Conservation (phyloP, 35 echinoderm and acorn worm genomes). For the Amphiura filiformis region DNA sequence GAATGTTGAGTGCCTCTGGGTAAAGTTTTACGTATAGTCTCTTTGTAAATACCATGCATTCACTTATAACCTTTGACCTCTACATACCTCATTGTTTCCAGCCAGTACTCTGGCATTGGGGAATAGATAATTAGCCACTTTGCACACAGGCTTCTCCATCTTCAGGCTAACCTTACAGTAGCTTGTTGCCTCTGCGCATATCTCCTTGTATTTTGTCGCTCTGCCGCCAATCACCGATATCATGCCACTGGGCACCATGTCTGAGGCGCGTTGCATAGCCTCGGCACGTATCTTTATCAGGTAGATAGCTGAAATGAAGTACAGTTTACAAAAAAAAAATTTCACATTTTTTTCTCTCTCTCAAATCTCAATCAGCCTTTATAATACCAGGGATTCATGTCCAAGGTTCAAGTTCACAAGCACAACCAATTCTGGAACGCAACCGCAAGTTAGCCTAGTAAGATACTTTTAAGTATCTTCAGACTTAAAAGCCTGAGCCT, state of each 20-base stretch:
- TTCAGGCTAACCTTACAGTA: conserved; percentile 55
- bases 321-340: not conserved
- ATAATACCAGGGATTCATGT: too few species aligned
- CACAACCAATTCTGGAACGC: too few species aligned
- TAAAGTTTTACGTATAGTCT: too few species aligned
- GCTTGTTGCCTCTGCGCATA: conserved; percentile 69
- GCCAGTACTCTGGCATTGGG: conserved; percentile 84
- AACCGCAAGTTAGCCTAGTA: too few species aligned
- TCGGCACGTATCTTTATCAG: conserved; percentile 91
- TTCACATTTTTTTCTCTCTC: not conserved
- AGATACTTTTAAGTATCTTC: too few species aligned
- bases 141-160: conserved; percentile 57
- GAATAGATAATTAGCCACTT: conserved; percentile 79
- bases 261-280: conserved; percentile 94
- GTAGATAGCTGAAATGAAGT: conserved; percentile 53
- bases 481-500: too few species aligned
- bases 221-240: conserved; percentile 60
- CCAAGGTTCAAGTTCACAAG: too few species aligned
- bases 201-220: conserved; percentile 41
- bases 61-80: too few species aligned
- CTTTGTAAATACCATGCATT: too few species aligned
- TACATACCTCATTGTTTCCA: conserved; percentile 83
- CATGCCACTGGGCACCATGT: conserved; percentile 75
- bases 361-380: too few species aligned
- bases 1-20: too few species aligned